Evolutionary conservation across 2,797 vertebrate genomes (phyloP).

Genomic region (Eulemur mongoz): DNA sequence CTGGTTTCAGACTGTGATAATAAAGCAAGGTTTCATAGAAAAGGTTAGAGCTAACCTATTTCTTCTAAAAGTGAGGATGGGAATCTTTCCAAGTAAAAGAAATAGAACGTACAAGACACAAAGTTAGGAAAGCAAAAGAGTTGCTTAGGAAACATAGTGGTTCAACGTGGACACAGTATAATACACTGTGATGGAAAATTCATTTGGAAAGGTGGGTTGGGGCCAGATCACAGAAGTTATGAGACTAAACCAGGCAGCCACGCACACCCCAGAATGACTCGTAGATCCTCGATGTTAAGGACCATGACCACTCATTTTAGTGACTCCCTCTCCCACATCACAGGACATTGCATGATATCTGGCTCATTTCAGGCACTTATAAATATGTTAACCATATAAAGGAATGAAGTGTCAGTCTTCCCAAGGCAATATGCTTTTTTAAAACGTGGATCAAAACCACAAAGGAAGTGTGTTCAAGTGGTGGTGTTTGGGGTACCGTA

Average conservation of each 20-base stretch:
- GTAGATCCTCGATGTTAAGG: not conserved
- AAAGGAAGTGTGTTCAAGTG: not conserved
- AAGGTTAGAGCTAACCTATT: not conserved
- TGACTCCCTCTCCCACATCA: not conserved
- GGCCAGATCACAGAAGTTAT: not conserved
- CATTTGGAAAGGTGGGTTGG: not conserved
- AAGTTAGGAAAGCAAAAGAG: not conserved
- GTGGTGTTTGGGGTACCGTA: not conserved
- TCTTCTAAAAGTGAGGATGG: not conserved
- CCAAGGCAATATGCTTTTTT: not conserved
- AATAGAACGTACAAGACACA: not conserved
- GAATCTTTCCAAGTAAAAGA: not conserved
- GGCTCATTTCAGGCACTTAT: not conserved
- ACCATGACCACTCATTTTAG: not conserved
- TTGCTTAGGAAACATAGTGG: not conserved
- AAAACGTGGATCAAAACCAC: not conserved
- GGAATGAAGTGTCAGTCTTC: not conserved
- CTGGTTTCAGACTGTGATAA: not conserved
- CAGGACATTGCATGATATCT: not conserved
- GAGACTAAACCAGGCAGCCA: not conserved
- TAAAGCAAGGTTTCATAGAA: not conserved
- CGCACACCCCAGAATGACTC: not conserved
- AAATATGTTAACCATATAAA: not conserved
- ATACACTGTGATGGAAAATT: not conserved
- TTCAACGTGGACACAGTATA: not conserved